Conservation (phyloP, 92 coral and sea anemone genomes). For the Ricordea florida region DNA sequence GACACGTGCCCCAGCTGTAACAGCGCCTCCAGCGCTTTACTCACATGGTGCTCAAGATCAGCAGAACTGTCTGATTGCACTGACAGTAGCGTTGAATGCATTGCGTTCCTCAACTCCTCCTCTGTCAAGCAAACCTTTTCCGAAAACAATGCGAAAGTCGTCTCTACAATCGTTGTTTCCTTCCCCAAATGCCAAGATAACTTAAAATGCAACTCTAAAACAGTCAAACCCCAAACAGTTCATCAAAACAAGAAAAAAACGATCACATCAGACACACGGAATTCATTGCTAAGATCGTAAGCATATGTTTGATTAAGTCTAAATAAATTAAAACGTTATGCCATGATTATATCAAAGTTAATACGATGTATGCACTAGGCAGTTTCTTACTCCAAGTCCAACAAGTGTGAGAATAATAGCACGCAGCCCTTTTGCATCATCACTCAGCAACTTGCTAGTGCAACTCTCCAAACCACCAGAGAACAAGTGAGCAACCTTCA, state of each 20-base stretch:
- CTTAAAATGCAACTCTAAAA: too few relatives aligned
- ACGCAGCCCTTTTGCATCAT: conserved; percentile 78
- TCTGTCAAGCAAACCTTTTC: conserved; percentile 76
- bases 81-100: conserved; percentile 72
- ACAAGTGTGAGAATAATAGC: conserved; percentile 77
- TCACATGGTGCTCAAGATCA: neutral
- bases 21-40: neutral
- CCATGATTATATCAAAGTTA: neutral
- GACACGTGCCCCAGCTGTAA: conserved; percentile 62
- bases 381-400: conserved; percentile 74
- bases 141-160: neutral
- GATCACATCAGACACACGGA: neutral
- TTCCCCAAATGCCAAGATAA: neutral
- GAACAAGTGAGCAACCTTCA: conserved; percentile 77
- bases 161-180: neutral
- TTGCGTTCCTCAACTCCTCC: conserved; percentile 59
- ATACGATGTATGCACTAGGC: neutral
- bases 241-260: neutral
- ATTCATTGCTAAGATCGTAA: neutral
- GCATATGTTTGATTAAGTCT: too few relatives aligned
- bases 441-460: conserved; percentile 69
- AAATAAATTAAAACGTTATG: too few relatives aligned
- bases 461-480: conserved; percentile 90
- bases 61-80: conserved; percentile 68
- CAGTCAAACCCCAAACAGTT: too few relatives aligned